Evolutionary conservation across 2,888 invertebrate genomes (phyloP).

Genomic region (Limnephilus lunatus): DNA sequence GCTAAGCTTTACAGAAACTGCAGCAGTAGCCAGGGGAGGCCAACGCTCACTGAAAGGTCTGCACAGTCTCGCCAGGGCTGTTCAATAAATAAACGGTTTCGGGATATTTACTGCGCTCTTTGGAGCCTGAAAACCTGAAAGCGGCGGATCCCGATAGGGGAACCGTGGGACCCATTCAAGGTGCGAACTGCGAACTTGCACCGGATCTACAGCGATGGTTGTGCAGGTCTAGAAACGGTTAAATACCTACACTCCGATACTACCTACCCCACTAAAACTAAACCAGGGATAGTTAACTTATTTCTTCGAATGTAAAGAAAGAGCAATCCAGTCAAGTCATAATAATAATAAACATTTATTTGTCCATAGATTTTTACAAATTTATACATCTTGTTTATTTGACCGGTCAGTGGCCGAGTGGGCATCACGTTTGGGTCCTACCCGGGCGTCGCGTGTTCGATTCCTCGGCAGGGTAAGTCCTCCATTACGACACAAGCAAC

Average conservation of each 20-base stretch:
- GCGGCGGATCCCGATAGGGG: background rate
- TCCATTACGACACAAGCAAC: too few species aligned
- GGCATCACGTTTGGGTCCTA: too few species aligned
- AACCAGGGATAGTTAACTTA: background rate
- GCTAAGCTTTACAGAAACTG: slow-evolving; percentile 6
- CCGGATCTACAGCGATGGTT: background rate
- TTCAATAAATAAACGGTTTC: slow-evolving; percentile 36
- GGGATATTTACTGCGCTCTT: slow-evolving; percentile 32
- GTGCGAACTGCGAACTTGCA: slow-evolving; percentile 3
- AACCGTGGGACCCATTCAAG: slow-evolving; percentile 9
- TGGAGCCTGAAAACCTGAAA: slow-evolving; percentile 3
- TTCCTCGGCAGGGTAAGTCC: too few species aligned
- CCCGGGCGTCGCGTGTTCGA: too few species aligned
- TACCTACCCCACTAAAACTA: background rate
- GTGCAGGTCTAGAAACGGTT: background rate
- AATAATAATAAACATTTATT: too few species aligned
- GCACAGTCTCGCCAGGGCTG: slow-evolving; percentile 10
- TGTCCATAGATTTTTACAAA: too few species aligned
- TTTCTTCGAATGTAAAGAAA: background rate
- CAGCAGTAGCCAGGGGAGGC: background rate
- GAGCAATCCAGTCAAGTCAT: too few species aligned
- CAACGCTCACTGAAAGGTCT: background rate
- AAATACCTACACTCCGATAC: background rate
- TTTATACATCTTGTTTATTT: too few species aligned
- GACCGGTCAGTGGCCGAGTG: too few species aligned